Percentiles rank a stretch among this genome's conserved stretches.
Evolutionary conservation across 92 coral and sea anemone species (phyloP).

Genomic region (Phymanthus crucifer): DNA sequence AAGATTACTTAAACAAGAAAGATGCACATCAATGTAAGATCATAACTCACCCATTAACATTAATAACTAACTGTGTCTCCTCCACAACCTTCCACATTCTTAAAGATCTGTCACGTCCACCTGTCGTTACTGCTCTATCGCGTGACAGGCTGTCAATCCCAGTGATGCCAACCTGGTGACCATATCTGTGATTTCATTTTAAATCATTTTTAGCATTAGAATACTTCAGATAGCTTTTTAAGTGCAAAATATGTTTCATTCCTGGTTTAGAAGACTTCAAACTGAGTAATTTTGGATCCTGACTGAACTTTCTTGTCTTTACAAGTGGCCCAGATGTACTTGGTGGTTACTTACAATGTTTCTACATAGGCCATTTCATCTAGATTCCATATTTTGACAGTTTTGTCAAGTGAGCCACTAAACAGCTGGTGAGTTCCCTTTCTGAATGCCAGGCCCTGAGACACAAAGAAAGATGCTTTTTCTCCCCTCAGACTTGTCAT

Average conservation of each 20-base stretch:
- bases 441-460: conserved; percentile 91
- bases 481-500: too few species aligned
- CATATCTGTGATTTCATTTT: conserved; percentile 63
- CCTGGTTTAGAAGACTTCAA: too few species aligned
- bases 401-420: conserved; percentile 88
- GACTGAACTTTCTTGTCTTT: too few species aligned
- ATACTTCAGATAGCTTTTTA: not conserved
- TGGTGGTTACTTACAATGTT: conserved; percentile 76
- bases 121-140: conserved; percentile 93
- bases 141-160: conserved; percentile 86
- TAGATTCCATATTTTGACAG: conserved; percentile 93
- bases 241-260: too few species aligned
- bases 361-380: conserved; percentile 99
- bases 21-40: too few species aligned
- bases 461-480: not conserved
- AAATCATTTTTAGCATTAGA: too few species aligned
- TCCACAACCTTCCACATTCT: conserved; percentile 92
- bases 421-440: conserved; percentile 88
- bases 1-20: too few species aligned
- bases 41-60: too few species aligned
- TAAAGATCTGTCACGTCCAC: conserved; percentile 90
- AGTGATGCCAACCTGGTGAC: conserved; percentile 88
- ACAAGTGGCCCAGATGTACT: too few species aligned
- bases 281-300: too few species aligned
- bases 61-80: conserved; percentile 92